Base-by-base conservation (phyloP, 2,888 invertebrate species). In the Arge pagana region DNA sequence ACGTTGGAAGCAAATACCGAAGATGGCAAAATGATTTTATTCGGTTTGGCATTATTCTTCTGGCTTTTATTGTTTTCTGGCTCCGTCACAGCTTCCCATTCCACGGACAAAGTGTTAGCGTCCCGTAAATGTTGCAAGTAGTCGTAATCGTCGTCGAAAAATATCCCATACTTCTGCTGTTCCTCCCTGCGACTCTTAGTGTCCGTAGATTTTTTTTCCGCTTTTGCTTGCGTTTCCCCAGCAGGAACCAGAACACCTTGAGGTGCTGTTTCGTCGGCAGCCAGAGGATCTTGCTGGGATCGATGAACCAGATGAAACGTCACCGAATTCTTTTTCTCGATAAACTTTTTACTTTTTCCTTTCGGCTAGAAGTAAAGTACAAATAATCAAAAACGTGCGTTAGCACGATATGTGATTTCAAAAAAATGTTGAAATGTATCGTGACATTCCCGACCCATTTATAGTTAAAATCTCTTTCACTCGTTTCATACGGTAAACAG, bases 71-170 rank as follows among this genome's bases (percentile, higher is more conserved):
- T 64, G 45, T 40, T 58, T n/a, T 35, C 59, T 7, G 56, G 51
- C 41, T 59, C 60, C 15, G 75, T 71, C 66, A 81, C 66, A 11
- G 64, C 63, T 56, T 81, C 82, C 78, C 85, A 79, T 52, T 84
- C 81, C 55, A 82, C 72, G 1, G 80, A 78, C 56, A 83, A 78
- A 59, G 81, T 80, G 61, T 77, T 78, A 0, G 81, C 80, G 56
- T 87, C 86, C 64, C 84, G 84, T 51, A 98, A 81, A 82, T 98
- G 96, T 74, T 97, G 93, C 59, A 97, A 77, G 71, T 98, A 98
- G 73, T 98, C 87, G 75, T 95, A 96, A 63, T 96, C 93, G 77
- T 98, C 96, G 66, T 96, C 96, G 74, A 86, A 97, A 72, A 87
- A 93, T 55, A 98, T 87, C 1, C 96, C 97, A 81, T 85, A 96